Conservation (phyloP, 2,888 invertebrate genomes). For the Hydraecia micacea region DNA sequence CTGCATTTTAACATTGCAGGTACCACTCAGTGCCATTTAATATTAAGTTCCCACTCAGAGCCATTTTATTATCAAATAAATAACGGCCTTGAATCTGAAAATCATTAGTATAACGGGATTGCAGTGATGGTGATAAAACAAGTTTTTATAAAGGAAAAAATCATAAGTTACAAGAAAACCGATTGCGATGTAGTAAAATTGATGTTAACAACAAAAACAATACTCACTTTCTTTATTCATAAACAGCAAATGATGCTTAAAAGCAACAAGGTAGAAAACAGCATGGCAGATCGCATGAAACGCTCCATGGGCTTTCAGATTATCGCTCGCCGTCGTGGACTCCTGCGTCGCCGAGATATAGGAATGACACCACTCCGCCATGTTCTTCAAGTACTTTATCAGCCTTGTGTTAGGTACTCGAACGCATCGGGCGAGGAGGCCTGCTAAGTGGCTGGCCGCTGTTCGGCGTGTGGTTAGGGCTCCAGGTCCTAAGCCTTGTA, state of each 20-base stretch:
- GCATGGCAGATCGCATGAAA: constrained; percentile 98
- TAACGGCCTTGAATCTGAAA: too few species aligned
- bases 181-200: too few species aligned
- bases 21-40: too few species aligned
- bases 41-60: too few species aligned
- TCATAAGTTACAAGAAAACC: too few species aligned
- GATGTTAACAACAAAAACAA: background rate
- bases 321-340: constrained; percentile 78
- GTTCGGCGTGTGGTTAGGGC: constrained; percentile 83
- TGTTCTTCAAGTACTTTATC: constrained; percentile 90
- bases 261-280: constrained; percentile 97
- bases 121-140: too few species aligned
- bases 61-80: too few species aligned
- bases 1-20: too few species aligned
- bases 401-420: constrained; percentile 83
- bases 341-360: constrained; percentile 94
- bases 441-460: constrained; percentile 85
- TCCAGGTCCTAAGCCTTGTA: constrained; percentile 81
- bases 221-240: constrained; percentile 93
- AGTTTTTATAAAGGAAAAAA: too few species aligned
- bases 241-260: constrained; percentile 96
- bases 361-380: constrained; percentile 95
- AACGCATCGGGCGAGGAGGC: constrained; percentile 84
- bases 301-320: constrained; percentile 93
- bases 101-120: too few species aligned